A percentile compares a stretch with the other conserved stretches of the same genome.
phyloP scores from a whole-genome alignment of 2,113 vertebrate species.

The Mus spicilegus region DNA sequence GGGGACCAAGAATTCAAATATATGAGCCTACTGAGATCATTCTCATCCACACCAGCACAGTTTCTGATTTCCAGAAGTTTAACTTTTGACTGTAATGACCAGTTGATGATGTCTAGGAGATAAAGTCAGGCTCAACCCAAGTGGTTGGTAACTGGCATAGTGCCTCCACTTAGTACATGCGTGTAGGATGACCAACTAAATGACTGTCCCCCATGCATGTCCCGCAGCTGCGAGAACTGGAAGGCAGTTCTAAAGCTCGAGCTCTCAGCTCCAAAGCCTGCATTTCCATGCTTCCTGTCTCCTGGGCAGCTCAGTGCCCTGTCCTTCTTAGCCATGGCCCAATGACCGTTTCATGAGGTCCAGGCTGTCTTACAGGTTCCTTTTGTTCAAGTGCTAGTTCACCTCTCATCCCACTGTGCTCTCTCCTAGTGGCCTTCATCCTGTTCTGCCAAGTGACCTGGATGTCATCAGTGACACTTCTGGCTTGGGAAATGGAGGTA shows the following conservation, averaged over 20 bases:
- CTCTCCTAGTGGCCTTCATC: conserved; percentile 76
- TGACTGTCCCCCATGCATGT: neutral
- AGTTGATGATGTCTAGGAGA: neutral
- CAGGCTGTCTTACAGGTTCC: neutral
- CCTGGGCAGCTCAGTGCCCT: neutral
- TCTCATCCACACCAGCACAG: neutral
- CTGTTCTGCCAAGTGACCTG: conserved; percentile 71
- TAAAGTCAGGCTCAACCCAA: neutral
- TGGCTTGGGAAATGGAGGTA: conserved; percentile 79
- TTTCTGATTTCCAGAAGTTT: neutral
- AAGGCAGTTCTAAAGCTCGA: neutral
- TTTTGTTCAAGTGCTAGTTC: conserved; percentile 20
- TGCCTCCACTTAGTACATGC: neutral
- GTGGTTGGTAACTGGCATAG: neutral
- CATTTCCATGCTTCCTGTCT: neutral
- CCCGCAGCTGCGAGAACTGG: neutral
- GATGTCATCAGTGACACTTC: neutral
- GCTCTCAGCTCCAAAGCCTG: neutral
- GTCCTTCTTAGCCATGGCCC: neutral
- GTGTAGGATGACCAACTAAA: neutral
- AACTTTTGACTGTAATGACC: neutral
- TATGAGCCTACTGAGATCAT: neutral
- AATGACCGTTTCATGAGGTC: neutral
- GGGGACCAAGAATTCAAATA: neutral
- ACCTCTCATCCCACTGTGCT: conserved; percentile 1